phyloP scores from a whole-genome alignment of 2,797 vertebrate species.

The Euphonia xanthogaster region DNA sequence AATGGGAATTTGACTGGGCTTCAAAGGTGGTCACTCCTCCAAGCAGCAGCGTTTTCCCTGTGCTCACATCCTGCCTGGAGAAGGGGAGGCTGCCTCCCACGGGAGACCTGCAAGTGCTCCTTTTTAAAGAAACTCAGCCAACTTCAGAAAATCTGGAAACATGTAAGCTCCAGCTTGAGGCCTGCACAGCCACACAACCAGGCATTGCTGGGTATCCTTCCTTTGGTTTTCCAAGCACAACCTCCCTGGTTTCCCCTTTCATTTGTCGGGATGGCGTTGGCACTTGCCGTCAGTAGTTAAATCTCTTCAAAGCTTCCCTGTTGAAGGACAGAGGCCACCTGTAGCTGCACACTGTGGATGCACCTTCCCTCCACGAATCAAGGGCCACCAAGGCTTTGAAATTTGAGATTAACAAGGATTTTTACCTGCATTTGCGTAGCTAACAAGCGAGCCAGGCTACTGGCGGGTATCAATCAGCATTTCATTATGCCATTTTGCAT shows the following conservation, averaged over 20 bases:
- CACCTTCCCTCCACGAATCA: neutral
- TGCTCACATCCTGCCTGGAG: neutral
- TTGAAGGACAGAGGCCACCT: neutral
- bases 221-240: neutral
- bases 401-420: neutral
- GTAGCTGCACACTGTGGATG: neutral
- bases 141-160: neutral
- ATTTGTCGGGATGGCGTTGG: neutral
- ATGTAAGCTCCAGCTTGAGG: neutral
- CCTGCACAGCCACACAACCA: neutral
- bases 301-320: neutral
- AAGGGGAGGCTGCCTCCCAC: neutral
- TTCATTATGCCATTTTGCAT: conserved; percentile 19
- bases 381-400: conserved; percentile 29
- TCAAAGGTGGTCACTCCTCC: neutral
- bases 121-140: neutral
- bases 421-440: neutral
- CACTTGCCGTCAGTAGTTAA: neutral
- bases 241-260: neutral
- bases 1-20: neutral
- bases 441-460: neutral
- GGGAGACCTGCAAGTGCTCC: neutral
- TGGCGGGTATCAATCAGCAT: conserved; percentile 45
- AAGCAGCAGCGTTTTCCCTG: neutral
- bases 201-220: neutral